These are phyloP conservation scores for Squalus acanthias DNA, from an alignment of 2,797 vertebrate genomes.

Conservation along the genomic window DNA sequence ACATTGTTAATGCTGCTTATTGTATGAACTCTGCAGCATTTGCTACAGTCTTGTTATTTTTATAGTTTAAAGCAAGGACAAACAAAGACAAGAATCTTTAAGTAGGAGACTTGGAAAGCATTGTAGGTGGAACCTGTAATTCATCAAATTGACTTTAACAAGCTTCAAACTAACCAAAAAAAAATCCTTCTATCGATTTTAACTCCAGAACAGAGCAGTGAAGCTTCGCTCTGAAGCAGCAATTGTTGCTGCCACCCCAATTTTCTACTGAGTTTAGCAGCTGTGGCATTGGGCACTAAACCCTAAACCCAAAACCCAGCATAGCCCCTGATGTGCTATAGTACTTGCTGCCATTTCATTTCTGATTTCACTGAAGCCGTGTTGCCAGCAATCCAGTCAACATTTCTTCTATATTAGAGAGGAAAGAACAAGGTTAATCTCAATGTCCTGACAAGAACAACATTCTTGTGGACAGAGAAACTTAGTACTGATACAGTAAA, in stretches of 20 bases:
- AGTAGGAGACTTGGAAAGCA: background rate
- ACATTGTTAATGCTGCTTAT: background rate
- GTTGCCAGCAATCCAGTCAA: background rate
- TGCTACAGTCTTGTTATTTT: background rate
- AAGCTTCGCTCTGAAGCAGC: background rate
- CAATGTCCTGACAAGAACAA: background rate
- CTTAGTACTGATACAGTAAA: background rate
- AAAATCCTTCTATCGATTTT: background rate
- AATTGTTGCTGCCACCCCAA: background rate
- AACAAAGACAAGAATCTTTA: background rate
- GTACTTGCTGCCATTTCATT: background rate
- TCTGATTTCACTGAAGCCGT: background rate
- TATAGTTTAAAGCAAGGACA: background rate
- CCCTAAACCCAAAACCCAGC: background rate
- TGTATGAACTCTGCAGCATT: background rate
- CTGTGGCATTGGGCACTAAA: background rate
- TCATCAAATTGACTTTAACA: background rate
- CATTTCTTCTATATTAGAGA: background rate
- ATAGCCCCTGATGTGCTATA: background rate
- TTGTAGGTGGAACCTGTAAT: background rate
- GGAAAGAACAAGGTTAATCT: background rate
- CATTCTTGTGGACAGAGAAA: background rate
- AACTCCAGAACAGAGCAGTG: background rate
- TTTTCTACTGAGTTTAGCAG: background rate
- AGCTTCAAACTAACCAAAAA: background rate